phyloP scores from a whole-genome alignment of 1,140 invertebrate species.

The Scaptomyza hsui region DNA sequence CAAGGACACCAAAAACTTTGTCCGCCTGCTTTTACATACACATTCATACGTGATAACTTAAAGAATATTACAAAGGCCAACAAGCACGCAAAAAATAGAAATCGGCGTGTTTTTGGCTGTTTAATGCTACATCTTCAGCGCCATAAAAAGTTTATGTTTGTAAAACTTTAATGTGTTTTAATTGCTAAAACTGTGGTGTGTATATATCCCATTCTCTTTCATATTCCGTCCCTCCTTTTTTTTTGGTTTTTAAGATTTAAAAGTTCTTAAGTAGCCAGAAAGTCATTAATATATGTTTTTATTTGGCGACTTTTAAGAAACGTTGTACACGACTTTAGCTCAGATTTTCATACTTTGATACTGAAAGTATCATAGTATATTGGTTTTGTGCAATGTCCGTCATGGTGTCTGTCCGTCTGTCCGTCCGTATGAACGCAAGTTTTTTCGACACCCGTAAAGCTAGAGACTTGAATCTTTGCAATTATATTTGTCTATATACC shows the following conservation, averaged over 20 bases:
- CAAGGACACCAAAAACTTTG: slow-evolving; percentile 21
- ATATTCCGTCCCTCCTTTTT: background rate
- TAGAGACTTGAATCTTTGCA: no score
- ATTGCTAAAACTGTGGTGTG: slow-evolving; percentile 55
- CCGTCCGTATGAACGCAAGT: no score
- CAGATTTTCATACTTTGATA: no score
- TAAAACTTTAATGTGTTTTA: slow-evolving; percentile 75
- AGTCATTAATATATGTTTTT: slow-evolving; percentile 64
- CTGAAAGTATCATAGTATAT: no score
- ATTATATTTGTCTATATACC: no score
- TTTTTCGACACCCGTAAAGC: no score
- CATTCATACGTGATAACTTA: background rate
- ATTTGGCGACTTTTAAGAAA: slow-evolving; percentile 39
- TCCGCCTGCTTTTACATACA: background rate
- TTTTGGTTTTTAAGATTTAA: slow-evolving; percentile 5
- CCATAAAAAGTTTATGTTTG: slow-evolving; percentile 52
- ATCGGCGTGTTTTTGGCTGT: slow-evolving; percentile 56
- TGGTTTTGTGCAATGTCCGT: no score
- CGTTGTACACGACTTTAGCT: slow-evolving; percentile 17
- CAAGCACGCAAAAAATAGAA: slow-evolving; percentile 40
- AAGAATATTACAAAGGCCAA: background rate
- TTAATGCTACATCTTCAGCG: slow-evolving; percentile 16
- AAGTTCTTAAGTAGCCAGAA: slow-evolving; percentile 45
- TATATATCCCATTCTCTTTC: background rate
- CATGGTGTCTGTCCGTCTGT: no score